Evolutionary conservation across 2,113 vertebrate genomes (phyloP).

Genomic region (Typhlomys cinereus): DNA sequence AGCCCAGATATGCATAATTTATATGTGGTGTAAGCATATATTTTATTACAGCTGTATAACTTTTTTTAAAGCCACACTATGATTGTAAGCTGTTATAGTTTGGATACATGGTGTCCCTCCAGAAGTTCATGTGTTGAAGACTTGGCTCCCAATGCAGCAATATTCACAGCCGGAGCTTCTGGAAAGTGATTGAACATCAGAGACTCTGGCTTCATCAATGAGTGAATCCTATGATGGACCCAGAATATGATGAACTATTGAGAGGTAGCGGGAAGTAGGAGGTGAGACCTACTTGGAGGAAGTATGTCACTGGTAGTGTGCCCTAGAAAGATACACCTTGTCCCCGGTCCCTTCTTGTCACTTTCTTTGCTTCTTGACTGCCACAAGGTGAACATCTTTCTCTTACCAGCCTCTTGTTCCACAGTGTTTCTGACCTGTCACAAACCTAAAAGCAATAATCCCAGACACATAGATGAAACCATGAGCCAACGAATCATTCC

Average conservation of each 20-base stretch:
- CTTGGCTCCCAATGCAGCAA: neutral
- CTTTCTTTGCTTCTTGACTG: neutral
- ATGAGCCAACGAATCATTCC: neutral
- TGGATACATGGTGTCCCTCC: neutral
- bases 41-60: neutral
- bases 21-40: no score
- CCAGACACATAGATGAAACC: no score
- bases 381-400: neutral
- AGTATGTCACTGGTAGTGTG: neutral
- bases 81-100: neutral
- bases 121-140: neutral
- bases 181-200: neutral
- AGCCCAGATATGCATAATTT: no score
- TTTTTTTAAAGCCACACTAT: constrained; percentile 5
- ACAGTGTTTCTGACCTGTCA: neutral
- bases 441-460: neutral
- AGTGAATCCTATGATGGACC: neutral
- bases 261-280: neutral
- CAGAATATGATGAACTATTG: neutral
- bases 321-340: neutral
- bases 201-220: neutral
- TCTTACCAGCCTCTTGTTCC: neutral
- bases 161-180: neutral
- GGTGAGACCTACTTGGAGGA: no score
- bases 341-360: neutral